phyloP scores from a whole-genome alignment of 2,113 vertebrate genomes.

The Canis aureus region DNA sequence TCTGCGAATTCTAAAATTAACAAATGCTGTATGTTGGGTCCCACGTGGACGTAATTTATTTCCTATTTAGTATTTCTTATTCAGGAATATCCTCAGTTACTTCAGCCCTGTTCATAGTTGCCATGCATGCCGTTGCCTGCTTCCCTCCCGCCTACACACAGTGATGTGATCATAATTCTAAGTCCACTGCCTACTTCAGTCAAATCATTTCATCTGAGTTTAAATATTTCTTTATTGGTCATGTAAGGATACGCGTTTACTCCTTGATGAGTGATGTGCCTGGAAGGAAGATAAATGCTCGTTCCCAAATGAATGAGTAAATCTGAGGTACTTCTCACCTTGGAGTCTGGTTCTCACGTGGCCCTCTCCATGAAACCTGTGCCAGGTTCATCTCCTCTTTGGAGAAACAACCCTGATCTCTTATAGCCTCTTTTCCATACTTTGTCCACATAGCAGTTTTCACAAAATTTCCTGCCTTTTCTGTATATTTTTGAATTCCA shows the following conservation, averaged over 20 bases:
- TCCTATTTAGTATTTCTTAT: background rate
- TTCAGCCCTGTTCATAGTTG: background rate
- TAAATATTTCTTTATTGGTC: constrained; percentile 14
- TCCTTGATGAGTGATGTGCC: background rate
- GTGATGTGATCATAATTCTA: background rate
- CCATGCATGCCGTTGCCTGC: rapidly evolving
- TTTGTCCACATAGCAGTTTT: background rate
- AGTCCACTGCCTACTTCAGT: background rate
- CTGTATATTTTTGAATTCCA: background rate
- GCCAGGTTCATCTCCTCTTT: background rate
- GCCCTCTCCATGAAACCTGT: background rate
- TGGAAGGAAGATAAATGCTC: background rate
- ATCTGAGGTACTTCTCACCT: background rate
- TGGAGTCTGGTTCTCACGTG: background rate
- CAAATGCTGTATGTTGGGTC: background rate
- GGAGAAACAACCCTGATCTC: background rate
- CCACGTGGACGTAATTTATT: background rate
- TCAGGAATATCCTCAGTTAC: background rate
- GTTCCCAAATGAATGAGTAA: background rate
- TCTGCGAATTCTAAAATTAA: constrained; percentile 48
- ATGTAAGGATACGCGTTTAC: background rate
- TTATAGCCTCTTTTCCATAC: background rate
- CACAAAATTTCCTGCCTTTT: background rate
- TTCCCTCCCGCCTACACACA: no score
- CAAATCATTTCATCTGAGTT: background rate